Evolutionary conservation across 1,140 invertebrate species (phyloP).

Genomic region (Hycleus phaleratus): DNA sequence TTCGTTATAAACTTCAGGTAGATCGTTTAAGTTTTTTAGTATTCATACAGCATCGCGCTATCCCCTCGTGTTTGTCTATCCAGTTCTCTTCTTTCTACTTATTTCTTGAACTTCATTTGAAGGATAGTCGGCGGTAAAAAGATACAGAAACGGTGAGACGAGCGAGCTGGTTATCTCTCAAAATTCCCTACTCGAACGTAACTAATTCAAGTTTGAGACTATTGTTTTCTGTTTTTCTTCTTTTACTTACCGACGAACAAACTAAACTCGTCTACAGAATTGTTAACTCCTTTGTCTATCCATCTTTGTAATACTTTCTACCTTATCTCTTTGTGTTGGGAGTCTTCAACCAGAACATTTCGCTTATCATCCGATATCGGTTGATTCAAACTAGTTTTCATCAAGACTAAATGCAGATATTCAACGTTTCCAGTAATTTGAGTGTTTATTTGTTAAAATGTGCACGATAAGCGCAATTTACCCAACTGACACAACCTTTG

Average conservation of each 20-base stretch:
- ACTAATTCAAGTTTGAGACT: conserved; percentile 39
- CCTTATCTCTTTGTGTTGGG: background rate
- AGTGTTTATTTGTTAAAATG: conserved; percentile 23
- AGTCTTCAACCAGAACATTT: background rate
- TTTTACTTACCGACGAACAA: background rate
- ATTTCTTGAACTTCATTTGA: background rate
- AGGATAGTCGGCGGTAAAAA: too few relatives aligned
- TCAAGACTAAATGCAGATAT: too few relatives aligned
- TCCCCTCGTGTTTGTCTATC: conserved; percentile 31
- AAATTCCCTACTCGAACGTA: conserved; percentile 38
- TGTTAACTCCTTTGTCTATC: conserved; percentile 5
- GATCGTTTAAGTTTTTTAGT: conserved; percentile 10
- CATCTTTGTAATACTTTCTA: background rate
- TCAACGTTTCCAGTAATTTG: background rate
- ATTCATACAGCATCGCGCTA: conserved; percentile 25
- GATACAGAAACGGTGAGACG: too few relatives aligned
- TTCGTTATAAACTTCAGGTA: too few relatives aligned
- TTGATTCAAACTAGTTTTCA: conserved; percentile 1
- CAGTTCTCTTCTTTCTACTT: conserved; percentile 26
- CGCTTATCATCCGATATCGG: conserved; percentile 2
- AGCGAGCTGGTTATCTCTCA: conserved; percentile 33
- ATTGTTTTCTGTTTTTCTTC: conserved; percentile 31
- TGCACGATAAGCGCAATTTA: conserved; percentile 18
- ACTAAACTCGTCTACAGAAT: conserved; percentile 9
- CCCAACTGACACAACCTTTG: conserved; percentile 11